Evolutionary conservation across 2,888 invertebrate genomes (phyloP).

Genomic region (Galerucella pusilla): DNA sequence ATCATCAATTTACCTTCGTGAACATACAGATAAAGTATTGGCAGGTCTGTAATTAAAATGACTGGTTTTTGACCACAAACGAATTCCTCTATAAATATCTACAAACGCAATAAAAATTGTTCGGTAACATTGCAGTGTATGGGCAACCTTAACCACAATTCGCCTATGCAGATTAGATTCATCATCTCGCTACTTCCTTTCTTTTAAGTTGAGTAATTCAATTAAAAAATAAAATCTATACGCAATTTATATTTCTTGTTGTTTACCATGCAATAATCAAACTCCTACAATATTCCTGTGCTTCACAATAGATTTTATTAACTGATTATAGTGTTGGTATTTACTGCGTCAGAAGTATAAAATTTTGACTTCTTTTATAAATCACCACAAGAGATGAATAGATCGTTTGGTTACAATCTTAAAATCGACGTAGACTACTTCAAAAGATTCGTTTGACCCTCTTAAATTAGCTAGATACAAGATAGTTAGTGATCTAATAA

Average conservation of each 20-base stretch:
- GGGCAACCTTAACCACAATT: background rate
- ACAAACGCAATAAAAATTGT: background rate
- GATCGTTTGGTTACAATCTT: too few relatives aligned
- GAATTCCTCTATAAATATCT: background rate
- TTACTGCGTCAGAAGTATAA: background rate
- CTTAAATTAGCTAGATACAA: too few relatives aligned
- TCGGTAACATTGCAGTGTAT: background rate
- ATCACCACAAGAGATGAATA: too few relatives aligned
- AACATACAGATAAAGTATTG: too few relatives aligned
- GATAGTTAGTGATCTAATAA: too few relatives aligned
- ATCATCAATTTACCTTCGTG: too few relatives aligned
- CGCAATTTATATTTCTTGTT: conserved; percentile 7
- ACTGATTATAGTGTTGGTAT: background rate
- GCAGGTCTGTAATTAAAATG: too few relatives aligned
- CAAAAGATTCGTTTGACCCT: too few relatives aligned
- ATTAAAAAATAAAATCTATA: conserved; percentile 6
- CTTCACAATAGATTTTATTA: background rate
- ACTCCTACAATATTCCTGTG: conserved; percentile 6
- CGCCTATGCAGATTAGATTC: conserved; percentile 6
- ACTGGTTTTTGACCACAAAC: too few relatives aligned
- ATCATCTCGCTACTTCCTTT: conserved; percentile 5
- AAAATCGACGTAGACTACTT: too few relatives aligned
- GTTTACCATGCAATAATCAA: background rate
- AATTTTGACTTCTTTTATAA: background rate
- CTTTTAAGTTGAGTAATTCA: conserved; percentile 5